Evolutionary conservation across 2,888 invertebrate species (phyloP).

Genomic region (Embidobia sp.): DNA sequence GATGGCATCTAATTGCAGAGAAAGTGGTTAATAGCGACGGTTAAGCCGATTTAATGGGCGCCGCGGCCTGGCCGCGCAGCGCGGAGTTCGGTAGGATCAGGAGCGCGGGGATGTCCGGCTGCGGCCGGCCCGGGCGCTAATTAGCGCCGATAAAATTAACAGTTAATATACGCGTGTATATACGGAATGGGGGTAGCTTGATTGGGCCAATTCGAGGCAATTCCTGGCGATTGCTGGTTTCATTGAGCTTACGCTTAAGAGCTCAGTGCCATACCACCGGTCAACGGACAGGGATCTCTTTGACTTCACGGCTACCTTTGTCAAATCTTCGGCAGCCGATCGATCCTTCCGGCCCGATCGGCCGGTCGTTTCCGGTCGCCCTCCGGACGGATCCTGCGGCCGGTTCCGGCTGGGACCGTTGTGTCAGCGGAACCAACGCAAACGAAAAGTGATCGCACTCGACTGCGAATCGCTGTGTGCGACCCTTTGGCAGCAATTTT

Average conservation of each 20-base stretch:
- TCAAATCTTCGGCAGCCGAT: constrained; percentile 13
- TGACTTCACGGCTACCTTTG: constrained; percentile 33
- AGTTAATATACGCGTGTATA: constrained; percentile 80
- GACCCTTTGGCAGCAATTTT: background rate
- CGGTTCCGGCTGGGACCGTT: too few species aligned
- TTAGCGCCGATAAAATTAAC: constrained; percentile 80
- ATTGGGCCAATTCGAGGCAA: constrained; percentile 82
- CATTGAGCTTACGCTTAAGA: constrained; percentile 79
- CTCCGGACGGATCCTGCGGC: too few species aligned
- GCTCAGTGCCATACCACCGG: constrained; percentile 79
- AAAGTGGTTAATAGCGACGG: constrained; percentile 47
- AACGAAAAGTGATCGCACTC: too few species aligned
- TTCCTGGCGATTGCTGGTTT: constrained; percentile 82
- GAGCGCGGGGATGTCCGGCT: constrained; percentile 56
- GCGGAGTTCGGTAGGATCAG: constrained; percentile 47
- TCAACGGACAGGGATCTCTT: constrained; percentile 79
- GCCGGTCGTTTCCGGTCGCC: too few species aligned
- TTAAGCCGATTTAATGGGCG: constrained; percentile 31
- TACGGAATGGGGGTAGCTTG: constrained; percentile 82
- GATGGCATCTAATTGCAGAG: constrained; percentile 58
- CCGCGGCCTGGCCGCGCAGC: constrained; percentile 29
- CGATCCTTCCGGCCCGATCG: too few species aligned
- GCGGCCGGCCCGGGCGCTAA: constrained; percentile 72
- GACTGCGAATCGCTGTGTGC: background rate
- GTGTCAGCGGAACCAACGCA: too few species aligned